Evolutionary conservation across 2,888 invertebrate species (phyloP).

Genomic region (Hanleya hanleyi): DNA sequence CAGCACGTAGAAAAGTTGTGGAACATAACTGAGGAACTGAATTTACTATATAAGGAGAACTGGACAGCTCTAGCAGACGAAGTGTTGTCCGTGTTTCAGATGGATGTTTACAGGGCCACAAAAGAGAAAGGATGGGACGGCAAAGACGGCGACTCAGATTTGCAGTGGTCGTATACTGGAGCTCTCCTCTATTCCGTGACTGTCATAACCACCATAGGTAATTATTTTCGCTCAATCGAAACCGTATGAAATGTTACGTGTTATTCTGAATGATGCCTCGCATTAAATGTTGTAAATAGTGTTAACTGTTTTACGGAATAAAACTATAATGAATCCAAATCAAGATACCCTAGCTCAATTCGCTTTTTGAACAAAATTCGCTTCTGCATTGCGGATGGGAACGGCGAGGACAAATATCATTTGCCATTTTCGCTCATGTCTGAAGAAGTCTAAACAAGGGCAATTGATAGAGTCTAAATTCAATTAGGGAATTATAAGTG

Average conservation of each 20-base stretch:
- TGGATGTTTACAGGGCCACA: constrained; percentile 84
- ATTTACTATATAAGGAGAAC: constrained; percentile 87
- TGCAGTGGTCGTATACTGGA: constrained; percentile 91
- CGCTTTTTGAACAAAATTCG: no score
- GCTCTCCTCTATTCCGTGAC: constrained; percentile 89
- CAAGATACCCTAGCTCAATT: no score
- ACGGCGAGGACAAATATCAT: no score
- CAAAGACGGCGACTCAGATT: constrained; percentile 74
- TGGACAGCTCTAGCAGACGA: constrained; percentile 91
- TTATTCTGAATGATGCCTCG: no score
- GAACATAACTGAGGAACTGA: constrained; percentile 89
- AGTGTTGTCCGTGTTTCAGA: constrained; percentile 86
- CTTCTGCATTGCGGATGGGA: no score
- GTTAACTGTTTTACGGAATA: no score
- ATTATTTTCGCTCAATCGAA: constrained; percentile 58
- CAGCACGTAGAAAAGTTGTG: constrained; percentile 77
- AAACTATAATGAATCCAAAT: no score
- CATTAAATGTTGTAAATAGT: not conserved
- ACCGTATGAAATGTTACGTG: no score
- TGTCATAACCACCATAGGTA: constrained; percentile 91
- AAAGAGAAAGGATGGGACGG: constrained; percentile 87
- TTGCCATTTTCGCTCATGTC: no score
- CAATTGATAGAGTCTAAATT: no score
- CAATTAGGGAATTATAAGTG: no score
- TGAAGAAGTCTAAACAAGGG: no score